Conservation (phyloP, 1,140 invertebrate species). For the Epicauta chinensis region DNA sequence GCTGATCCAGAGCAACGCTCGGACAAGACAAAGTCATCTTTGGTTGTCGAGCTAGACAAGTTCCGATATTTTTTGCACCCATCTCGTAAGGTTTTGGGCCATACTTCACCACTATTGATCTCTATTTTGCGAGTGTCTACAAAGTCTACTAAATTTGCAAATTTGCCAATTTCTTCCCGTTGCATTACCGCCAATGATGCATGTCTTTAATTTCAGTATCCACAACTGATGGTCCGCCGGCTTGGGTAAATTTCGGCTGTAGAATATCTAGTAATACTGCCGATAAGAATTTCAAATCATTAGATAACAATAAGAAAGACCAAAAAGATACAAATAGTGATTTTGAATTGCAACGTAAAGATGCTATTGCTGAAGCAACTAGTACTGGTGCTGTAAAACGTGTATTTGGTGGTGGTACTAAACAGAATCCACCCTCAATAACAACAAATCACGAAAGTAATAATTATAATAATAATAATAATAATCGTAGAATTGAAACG, state of each 20-base stretch:
- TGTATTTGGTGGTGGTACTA: conserved; percentile 67
- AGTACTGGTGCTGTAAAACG: conserved; percentile 70
- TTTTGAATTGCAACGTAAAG: conserved; percentile 78
- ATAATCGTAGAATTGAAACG: conserved; percentile 38
- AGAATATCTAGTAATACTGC: conserved; percentile 54
- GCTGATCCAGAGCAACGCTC: too few species aligned
- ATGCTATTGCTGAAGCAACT: conserved; percentile 79
- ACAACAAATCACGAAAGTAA: not conserved
- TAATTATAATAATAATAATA: conserved; percentile 41
- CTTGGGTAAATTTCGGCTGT: conserved; percentile 85
- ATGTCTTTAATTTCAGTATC: too few species aligned
- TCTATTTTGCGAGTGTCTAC: too few species aligned
- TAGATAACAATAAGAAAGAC: conserved; percentile 52
- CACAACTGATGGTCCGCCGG: conserved; percentile 35
- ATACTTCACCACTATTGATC: too few species aligned
- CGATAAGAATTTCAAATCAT: conserved; percentile 65
- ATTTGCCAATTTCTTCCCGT: conserved; percentile 7
- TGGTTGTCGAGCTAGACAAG: too few species aligned
- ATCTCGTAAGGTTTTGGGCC: too few species aligned
- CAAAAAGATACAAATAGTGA: conserved; percentile 63
- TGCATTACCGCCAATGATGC: too few species aligned
- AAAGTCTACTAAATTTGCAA: too few species aligned
- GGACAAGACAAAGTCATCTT: too few species aligned
- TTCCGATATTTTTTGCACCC: too few species aligned
- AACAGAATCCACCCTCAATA: conserved; percentile 54